Base-by-base conservation (phyloP, 2,113 vertebrate genomes). In the Elephantulus edwardii region DNA sequence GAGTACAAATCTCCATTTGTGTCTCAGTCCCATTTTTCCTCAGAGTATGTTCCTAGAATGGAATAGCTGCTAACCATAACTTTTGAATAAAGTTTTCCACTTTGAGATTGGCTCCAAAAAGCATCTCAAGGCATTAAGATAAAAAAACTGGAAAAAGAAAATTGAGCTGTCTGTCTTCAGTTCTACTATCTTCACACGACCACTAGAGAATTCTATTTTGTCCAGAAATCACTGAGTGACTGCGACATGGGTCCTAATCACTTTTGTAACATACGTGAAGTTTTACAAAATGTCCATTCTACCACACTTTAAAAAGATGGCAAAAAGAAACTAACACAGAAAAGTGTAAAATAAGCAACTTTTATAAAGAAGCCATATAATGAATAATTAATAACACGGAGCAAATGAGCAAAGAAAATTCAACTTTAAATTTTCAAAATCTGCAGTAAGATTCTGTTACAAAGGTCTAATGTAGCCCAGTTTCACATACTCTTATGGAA, bases 381-480 rank as follows among this genome's bases (percentile, higher is more conserved):
- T 58, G 86, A 44, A 84, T 75, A 28, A 87, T 74, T 81, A 74
- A 52, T 19, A 86, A 91, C 66, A 68, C 35, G 24, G 30, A 84
- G 6, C 48, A 89, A 86, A 82, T 54, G 13, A 92, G 30, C 24
- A 60, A 81, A 24, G 58, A 89, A 95, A 92, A 85, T 66, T 54
- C 58, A 87, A 68, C 35, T 80, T 92, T 58, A 86, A 89, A 89
- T 77, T 95, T 92, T 89, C 86, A 83, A 84, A 84, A 40, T 62
- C 77, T 79, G 56, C 52, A 62, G 0, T 88, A 84, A 91, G 30
- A 56, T 71, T 93, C 60, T 88, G 46, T 52, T 92, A 8, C 62
- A 88, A 62, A 78, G 90, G n/a, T 33, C 86, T 86, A 52, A 48
- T 64, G 48, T 75, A n/a, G 30, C 75, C 83, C 7, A 91, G 78